These are phyloP conservation scores for Hemibagrus wyckioides DNA, from an alignment of 2,113 vertebrate genomes.

Conservation along the genomic window DNA sequence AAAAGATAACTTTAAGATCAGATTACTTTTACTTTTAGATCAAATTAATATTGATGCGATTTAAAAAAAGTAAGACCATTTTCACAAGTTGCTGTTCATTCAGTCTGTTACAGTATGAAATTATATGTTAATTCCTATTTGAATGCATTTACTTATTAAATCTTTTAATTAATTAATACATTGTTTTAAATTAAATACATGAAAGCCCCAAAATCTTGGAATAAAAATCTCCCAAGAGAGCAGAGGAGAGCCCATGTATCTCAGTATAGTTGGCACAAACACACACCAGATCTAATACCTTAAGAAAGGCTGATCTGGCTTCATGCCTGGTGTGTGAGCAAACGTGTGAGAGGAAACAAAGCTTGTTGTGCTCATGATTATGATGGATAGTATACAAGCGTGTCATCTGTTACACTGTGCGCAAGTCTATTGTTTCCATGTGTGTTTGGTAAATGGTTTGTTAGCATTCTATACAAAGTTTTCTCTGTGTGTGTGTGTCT, in stretches of 20 bases:
- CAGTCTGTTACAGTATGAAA: neutral
- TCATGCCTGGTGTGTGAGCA: conserved; percentile 46
- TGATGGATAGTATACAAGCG: neutral
- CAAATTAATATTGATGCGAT: neutral
- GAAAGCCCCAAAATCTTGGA: neutral
- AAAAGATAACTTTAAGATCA: neutral
- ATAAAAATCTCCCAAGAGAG: neutral
- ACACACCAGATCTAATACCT: conserved; percentile 61
- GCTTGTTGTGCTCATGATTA: neutral
- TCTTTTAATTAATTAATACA: neutral
- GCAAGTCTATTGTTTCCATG: neutral
- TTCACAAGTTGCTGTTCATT: neutral
- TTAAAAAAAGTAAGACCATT: neutral
- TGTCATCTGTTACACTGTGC: conserved; percentile 7
- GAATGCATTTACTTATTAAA: neutral
- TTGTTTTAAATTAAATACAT: neutral
- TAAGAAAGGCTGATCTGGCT: conserved; percentile 56
- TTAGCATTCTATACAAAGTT: neutral
- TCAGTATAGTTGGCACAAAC: neutral
- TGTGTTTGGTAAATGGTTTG: conserved; percentile 17
- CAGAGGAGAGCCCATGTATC: neutral
- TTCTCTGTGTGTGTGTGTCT: neutral
- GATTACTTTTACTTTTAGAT: neutral
- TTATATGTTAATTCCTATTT: neutral
- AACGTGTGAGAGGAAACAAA: neutral